Base-by-base conservation (phyloP, 1,140 invertebrate species). In the Heliconius congener region DNA sequence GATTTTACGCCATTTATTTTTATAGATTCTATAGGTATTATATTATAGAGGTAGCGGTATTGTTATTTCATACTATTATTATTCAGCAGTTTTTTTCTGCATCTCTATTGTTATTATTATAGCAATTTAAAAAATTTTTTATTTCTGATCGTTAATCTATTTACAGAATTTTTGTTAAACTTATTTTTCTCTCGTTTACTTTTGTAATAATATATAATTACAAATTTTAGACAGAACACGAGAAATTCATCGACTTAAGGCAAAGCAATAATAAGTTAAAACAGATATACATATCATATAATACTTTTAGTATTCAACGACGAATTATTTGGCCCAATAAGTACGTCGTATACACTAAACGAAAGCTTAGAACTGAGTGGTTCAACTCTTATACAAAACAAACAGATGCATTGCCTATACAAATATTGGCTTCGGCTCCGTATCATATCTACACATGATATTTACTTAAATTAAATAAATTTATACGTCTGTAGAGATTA, bases 1-100 rank as follows among this genome's bases (percentile, higher is more conserved):
- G 55, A 66, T 66, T 66, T 66, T 66, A 66, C 11, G 60, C 11
- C 27, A 66, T 66, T 66, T 27, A 66, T n/a, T n/a, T n/a, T n/a
- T n/a, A n/a, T 66, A 27, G 60, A 66, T 66, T 66, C 60, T 66
- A 27, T 66, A 57, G 8, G 8, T 9, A 9, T n/a, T 23, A 3
- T 57, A 57, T 9, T 57, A n/a, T 57, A 23, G 55, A 57, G 55
- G 55, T 57, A 57, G 55, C n/a, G n/a, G 55, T 66, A 66, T 66
- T 66, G n/a, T 66, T 66, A 13, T 66, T 66, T 30, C 27, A 66
- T 66, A 66, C 11, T n/a, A 57, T 57, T n/a, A 57, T 57, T 57
- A 9, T 3, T 3, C 3, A 9, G 8, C 8, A 55, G 9, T 57
- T n/a, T 57, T 18, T 52, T 52, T 52, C 8, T 9, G n/a, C 42